Evolutionary conservation across 1,140 invertebrate genomes (phyloP), one percentile per base, ranked within the genome.

Genomic region (Anthonomus grandis): DNA sequence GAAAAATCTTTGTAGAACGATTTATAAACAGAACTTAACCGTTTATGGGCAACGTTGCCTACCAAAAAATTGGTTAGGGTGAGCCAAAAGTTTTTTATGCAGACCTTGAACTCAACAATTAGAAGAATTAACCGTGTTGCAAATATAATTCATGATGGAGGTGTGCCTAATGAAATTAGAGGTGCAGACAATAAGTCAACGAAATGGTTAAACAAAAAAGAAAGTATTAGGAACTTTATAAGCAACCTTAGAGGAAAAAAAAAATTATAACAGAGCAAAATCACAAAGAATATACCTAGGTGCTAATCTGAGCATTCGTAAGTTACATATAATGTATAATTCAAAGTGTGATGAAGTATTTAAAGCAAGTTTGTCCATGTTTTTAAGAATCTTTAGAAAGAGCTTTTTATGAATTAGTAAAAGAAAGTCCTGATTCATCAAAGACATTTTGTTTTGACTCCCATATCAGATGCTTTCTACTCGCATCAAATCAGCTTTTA

Each of bases 391-490:
- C 37, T 39, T 39, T 13, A 39, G 37, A 15, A 39, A 39, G 17
- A 39, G 37, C 37, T 15, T 39, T 39, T 39, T 39, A 39, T 39
- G 37, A 39, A 39, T 39, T 9, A 39, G 10, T 5, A 12, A 39
- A 39, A 39, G 37, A 39, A 39, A 39, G 17, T 39, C 37, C 37
- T 39, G 37, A 39, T 39, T 39, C 37, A n/a, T 39, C 37, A 39
- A 39, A 39, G 37, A 39, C 37, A 39, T 39, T 39, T 39, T 39
- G 37, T 15, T 39, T 39, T 39, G 37, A 39, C 37, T 39, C 37
- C 37, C 5, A 39, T 39, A 39, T 39, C 37, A 39, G 37, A 39
- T 39, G 24, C n/a, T n/a, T n/a, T n/a, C n/a, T n/a, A n/a, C n/a
- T n/a, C n/a, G n/a, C n/a, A n/a, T n/a, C n/a, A n/a, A n/a, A n/a